These are phyloP conservation scores for Atlantisia rogersi DNA, from an alignment of 2,113 vertebrate species.

Conservation along the genomic window DNA sequence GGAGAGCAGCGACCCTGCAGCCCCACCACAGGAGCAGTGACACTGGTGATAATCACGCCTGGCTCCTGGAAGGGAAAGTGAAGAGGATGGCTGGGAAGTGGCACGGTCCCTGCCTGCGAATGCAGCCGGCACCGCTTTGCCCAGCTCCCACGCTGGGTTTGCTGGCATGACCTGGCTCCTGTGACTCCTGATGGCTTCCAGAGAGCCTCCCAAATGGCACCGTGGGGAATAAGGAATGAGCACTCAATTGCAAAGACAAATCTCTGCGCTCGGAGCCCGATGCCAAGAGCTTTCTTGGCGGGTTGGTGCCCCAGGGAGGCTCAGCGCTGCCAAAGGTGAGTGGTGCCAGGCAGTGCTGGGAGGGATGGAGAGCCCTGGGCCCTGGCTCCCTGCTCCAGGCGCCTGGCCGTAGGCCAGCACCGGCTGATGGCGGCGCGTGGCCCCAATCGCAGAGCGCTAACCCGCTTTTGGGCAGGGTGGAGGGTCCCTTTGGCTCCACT, in stretches of 20 bases:
- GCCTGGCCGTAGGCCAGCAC: neutral
- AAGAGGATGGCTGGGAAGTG: neutral
- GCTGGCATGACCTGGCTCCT: neutral
- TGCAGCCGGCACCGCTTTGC: neutral
- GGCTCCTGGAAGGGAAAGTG: neutral
- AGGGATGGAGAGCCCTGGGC: neutral
- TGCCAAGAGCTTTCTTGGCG: neutral
- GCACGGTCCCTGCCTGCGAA: neutral
- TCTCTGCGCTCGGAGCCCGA: neutral
- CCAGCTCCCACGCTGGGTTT: neutral
- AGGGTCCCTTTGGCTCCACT: neutral
- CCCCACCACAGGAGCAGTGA: neutral
- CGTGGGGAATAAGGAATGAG: rapidly evolving
- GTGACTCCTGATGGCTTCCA: rapidly evolving
- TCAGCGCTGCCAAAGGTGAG: neutral
- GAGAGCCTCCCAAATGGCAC: rapidly evolving
- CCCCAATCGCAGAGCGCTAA: neutral
- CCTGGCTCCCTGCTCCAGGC: neutral
- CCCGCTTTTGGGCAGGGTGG: neutral
- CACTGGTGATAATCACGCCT: neutral
- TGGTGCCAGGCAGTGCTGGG: neutral
- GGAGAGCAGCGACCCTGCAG: neutral
- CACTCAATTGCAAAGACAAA: neutral
- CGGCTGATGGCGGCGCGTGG: neutral
- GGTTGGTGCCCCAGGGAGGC: neutral